Base-by-base conservation (phyloP, 2,888 invertebrate species). In the Trissolcus brochymenae region DNA sequence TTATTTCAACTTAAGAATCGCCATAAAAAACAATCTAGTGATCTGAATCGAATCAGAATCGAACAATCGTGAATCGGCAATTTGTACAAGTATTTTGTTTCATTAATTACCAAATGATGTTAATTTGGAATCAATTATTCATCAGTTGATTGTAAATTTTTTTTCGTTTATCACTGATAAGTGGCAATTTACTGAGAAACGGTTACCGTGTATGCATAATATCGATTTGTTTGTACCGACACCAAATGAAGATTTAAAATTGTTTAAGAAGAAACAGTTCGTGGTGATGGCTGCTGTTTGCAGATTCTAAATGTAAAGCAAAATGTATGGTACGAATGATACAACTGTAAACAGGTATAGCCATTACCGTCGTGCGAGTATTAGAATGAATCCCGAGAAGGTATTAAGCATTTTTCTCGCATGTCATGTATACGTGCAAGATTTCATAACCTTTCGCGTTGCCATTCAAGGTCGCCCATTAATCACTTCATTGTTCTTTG, bases 401-500 rank as follows among this genome's bases (percentile, higher is more conserved):
- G 60, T 61, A 72, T 67, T 68, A 77, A 64, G 68, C 55, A 68
- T 77, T 72, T 72, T 72, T 68, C 68, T 56, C 54, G 35, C 19
- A 35, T 55, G 72, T 68, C 77, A 71, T 64, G 67, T 64, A 46
- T 35, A 72, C 66, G 67, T 62, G 68, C 68, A 21, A 72, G 62
- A 77, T 77, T 77, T 77, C 68, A 72, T 68, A 72, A 77, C 77
- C 77, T 77, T 77, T 77, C 72, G 56, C 50, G 72, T 68, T 59
- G 56, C 46, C 46, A 50, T 50, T 60, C 77, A 77, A 77, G 77
- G 72, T 77, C 68, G 67, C 17, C 43, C 51, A 64, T 77, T 77
- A 77, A 77, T 77, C 77, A 72, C 68, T 68, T 72, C 64, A 72
- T 76, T 76, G 76, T 76, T 72, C 76, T 72, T 60, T 72, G 76